Evolutionary conservation across 2,888 invertebrate genomes (phyloP), one percentile per base, ranked within the genome.

Genomic region (Ophioninae sp.): DNA sequence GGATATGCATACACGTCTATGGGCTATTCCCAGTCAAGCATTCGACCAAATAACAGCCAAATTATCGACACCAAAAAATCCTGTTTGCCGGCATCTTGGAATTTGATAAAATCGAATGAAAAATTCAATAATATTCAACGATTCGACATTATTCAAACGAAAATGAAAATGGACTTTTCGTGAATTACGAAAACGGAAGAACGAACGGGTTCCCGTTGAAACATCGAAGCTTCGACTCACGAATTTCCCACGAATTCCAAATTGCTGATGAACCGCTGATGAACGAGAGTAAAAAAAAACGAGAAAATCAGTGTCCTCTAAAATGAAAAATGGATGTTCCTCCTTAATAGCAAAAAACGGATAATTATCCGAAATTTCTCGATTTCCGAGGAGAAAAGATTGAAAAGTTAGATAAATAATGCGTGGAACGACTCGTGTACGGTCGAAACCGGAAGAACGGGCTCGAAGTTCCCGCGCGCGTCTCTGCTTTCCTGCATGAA

Each of bases 401-500:
- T 10, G 7, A 30, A 10, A 41, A 41, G 39, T 8, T 7, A 13
- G 17, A 22, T 51, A 30, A 13, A 51, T 44, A 64, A 22, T 0
- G 20, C 58, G 39, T 23, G 75, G 39, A 65, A 10, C 13, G 51
- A 2, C 67, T 58, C 51, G 17, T 76, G 41, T 76, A 67, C 51
- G 44, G 37, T 59, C 41, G 78, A 83, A 84, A 83, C 85, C 85
- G 86, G 86, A 86, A 86, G 85, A 84, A 72, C 80, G 79, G 51
- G 80, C 78, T 71, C 78, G 37, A 56, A 63, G 77, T 81, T 69
- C 85, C 88, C 86, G 88, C 88, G 88, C 73, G 74, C 86, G 87
- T 88, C 86, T 89, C 89, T 89, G 88, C 88, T 90, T 91, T 90
- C 91, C 88, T 90, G 89, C 91, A 89, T 91, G 88, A 91, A 91